Base-by-base conservation (phyloP, 2,888 invertebrate species). In the Blastobasis adustella region DNA sequence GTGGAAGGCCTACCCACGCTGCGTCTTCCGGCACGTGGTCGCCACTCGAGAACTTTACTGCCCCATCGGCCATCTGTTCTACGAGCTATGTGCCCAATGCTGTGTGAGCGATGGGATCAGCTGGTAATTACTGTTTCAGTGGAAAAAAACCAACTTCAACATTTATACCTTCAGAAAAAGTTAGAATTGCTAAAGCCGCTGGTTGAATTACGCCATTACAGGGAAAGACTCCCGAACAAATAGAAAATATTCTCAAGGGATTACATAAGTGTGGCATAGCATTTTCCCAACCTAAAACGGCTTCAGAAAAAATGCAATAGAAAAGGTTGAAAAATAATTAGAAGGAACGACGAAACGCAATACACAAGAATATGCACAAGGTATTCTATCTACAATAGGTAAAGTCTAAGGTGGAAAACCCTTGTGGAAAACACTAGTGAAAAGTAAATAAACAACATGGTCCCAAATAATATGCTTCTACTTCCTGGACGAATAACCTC, bases 371-470 rank as follows among this genome's bases (percentile, higher is more conserved):
- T 54, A 65, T 9, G 51, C 58, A 0, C 60, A 58, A 54, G 58
- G 46, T 10, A 45, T 55, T 50, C 66, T 66, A 5, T 23, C 56
- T 0, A 66, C 63, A 46, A 57, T 62, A 49, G 8, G 66, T 0
- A 55, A 66, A 8, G 50, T 59, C 0, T 61, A 60, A 55, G 58
- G 47, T 10, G 45, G n/a, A n/a, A 54, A 44, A 49, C 42, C 23
- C 67, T 67, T 6, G 5, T 66, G 38, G 67, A 66, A 36, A 48
- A 71, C 6, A 70, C 70, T 4, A 63, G 69, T 3, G 10, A 42
- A 42, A 9, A 4, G 1, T 3, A 9, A n/a, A n/a, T 23, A 23
- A 23, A 23, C 23, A 23, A 23, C 23, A 23, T 23, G 1, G 23
- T 23, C 1, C 23, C 10, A 6, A 43, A 52, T n/a, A 7, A 42